These are phyloP conservation scores for Salvelinus namaycush DNA, from an alignment of 2,113 vertebrate genomes.

Conservation along the genomic window DNA sequence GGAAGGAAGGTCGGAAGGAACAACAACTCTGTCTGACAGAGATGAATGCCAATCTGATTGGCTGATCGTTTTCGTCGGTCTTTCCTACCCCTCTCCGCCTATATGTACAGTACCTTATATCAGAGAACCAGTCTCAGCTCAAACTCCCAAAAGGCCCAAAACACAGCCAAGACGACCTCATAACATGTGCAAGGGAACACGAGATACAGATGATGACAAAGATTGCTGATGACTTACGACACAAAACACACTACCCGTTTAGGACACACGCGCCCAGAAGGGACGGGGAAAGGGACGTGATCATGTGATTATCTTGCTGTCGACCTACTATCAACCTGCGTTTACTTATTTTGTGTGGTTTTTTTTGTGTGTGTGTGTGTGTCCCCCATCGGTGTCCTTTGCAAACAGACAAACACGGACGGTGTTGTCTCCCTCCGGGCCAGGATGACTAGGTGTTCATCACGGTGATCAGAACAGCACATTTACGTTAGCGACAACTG, in stretches of 20 bases:
- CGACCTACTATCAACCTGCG: conserved; percentile 5
- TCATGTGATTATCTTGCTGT: not conserved
- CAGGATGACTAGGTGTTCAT: conserved; percentile 68
- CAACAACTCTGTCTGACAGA: conserved; percentile 47
- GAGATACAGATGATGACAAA: conserved; percentile 41
- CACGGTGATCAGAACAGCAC: conserved; percentile 43
- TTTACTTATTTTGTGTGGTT: not conserved
- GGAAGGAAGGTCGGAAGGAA: conserved; percentile 32
- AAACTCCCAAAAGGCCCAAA: conserved; percentile 18
- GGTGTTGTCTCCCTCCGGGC: conserved; percentile 57
- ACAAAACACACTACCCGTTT: conserved; percentile 56
- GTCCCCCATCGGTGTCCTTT: conserved; percentile 46
- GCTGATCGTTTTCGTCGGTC: conserved; percentile 53
- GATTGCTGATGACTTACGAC: conserved; percentile 36
- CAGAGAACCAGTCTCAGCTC: conserved; percentile 20
- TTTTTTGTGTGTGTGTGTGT: not conserved
- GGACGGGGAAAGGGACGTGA: conserved; percentile 15
- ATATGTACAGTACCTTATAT: not conserved
- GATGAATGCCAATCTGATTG: conserved; percentile 40
- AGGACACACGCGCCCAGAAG: conserved; percentile 35
- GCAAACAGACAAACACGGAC: conserved; percentile 41
- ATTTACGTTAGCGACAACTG: conserved; percentile 54
- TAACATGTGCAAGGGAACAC: conserved; percentile 45
- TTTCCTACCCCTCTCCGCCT: conserved; percentile 23
- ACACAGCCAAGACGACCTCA: conserved; percentile 14